Evolutionary conservation across 2,113 vertebrate species (phyloP).

Genomic region (Notothenia coriiceps): DNA sequence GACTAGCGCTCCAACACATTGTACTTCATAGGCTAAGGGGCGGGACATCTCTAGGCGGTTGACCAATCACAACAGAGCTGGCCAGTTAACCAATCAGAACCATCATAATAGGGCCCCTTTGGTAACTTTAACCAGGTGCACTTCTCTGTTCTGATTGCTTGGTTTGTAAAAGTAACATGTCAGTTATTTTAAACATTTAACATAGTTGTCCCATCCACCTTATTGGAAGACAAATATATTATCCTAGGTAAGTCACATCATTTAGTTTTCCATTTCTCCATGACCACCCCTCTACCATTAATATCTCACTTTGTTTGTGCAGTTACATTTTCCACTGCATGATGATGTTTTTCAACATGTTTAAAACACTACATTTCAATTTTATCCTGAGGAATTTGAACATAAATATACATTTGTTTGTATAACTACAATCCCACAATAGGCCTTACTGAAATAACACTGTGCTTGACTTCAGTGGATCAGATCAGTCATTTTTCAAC

Average conservation of each 20-base stretch:
- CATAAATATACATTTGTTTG: too few relatives aligned
- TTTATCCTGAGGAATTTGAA: not conserved
- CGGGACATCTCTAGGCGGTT: too few relatives aligned
- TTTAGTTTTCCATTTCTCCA: not conserved
- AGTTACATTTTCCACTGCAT: not conserved
- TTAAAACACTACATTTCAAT: not conserved
- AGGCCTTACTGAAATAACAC: not conserved
- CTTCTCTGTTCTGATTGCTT: constrained; percentile 1
- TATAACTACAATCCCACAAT: not conserved
- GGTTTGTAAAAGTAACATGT: not conserved
- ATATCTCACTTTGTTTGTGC: not conserved
- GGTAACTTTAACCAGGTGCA: not conserved
- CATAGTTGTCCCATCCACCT: not conserved
- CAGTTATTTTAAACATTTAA: not conserved
- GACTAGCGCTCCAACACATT: too few relatives aligned
- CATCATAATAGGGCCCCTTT: too few relatives aligned
- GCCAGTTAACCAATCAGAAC: too few relatives aligned
- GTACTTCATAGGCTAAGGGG: too few relatives aligned
- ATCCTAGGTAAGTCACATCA: too few relatives aligned
- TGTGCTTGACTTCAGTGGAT: not conserved
- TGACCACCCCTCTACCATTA: not conserved
- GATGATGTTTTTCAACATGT: not conserved
- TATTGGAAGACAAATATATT: not conserved
- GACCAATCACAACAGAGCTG: too few relatives aligned
- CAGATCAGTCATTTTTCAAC: not conserved